Base-by-base conservation (phyloP, 2,797 vertebrate genomes). In the Mormyrus hasselquistii region DNA sequence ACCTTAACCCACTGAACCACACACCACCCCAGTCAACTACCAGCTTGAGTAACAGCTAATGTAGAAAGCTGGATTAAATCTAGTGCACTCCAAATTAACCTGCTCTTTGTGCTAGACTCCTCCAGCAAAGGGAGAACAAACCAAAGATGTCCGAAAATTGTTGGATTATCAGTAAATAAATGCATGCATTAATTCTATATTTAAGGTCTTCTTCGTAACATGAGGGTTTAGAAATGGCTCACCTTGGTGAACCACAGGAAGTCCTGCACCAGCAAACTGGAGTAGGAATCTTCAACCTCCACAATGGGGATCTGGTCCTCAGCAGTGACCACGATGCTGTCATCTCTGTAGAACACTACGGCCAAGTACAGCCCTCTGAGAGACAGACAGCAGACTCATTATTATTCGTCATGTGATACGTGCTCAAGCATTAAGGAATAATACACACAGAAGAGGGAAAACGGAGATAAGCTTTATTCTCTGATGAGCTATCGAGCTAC, bases 221-320 rank as follows among this genome's bases (percentile, higher is more conserved):
- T 4, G 9, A 59, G 4, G 6, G 22, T 50, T 19, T 25, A 76
- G 12, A 53, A 69, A 59, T 0, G n/a, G 22, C 22, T 34, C 22
- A 98, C 98, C 97, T 98, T 98, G 7, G 96, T 97, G 90, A 98
- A 97, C 97, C 97, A 98, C 25, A 98, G 96, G 92, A 98, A 97
- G 92, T 98, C 97, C 91, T 98, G 97, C 95, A 97, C 96, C 10
- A 97, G 95, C 16, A 97, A 96, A 92, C 96, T 97, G 49, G 97
- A 96, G 91, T 96, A 98, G 5, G 96, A 97, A 90, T 98, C 97
- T 44, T 98, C 97, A 25, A 98, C 96, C 92, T 98, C 97, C 47
- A 98, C 97, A 19, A 98, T 95, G 0, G 98, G 98, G 92, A 98
- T 96, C 95, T 98, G 98, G 69, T 98, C 98, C 88, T 98, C 98